Evolutionary conservation across 2,888 invertebrate species (phyloP).

Genomic region (Meteorus cinctellus): DNA sequence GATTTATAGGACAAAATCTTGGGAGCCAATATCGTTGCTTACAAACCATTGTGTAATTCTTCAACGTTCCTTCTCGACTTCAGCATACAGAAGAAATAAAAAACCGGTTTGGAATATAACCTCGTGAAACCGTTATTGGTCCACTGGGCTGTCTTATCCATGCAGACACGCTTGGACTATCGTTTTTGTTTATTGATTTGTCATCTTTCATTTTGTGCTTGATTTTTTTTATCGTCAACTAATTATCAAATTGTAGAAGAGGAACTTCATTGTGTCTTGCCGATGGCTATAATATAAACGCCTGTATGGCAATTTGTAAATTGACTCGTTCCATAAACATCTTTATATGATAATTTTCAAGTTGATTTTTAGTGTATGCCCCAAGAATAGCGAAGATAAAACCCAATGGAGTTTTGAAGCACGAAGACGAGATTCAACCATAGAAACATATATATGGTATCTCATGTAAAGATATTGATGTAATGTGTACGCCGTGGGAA

Average conservation of each 20-base stretch:
- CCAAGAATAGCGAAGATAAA: conserved; percentile 28
- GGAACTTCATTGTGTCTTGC: background rate
- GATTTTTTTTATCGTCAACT: background rate
- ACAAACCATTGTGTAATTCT: conserved; percentile 37
- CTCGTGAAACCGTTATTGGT: conserved; percentile 47
- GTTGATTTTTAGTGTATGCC: conserved; percentile 24
- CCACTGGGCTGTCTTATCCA: conserved; percentile 42
- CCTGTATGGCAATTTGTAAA: too few species aligned
- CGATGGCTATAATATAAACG: background rate
- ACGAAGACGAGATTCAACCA: conserved; percentile 52
- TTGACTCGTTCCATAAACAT: background rate
- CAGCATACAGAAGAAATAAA: conserved; percentile 32
- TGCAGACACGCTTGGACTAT: conserved; percentile 34
- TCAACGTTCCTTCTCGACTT: conserved; percentile 32
- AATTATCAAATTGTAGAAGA: conserved; percentile 17
- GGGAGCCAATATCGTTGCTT: conserved; percentile 36
- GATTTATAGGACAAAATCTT: conserved; percentile 39
- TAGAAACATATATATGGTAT: conserved; percentile 21
- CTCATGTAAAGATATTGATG: conserved; percentile 37
- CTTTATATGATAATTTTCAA: background rate
- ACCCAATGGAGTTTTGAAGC: conserved; percentile 41
- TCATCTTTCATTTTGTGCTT: background rate
- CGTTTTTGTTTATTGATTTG: conserved; percentile 14
- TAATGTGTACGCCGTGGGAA: conserved; percentile 67
- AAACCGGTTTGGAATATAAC: conserved; percentile 44